These are phyloP conservation scores for Nilaparvata lugens DNA, from an alignment of 1,140 invertebrate species.

Conservation along the genomic window DNA sequence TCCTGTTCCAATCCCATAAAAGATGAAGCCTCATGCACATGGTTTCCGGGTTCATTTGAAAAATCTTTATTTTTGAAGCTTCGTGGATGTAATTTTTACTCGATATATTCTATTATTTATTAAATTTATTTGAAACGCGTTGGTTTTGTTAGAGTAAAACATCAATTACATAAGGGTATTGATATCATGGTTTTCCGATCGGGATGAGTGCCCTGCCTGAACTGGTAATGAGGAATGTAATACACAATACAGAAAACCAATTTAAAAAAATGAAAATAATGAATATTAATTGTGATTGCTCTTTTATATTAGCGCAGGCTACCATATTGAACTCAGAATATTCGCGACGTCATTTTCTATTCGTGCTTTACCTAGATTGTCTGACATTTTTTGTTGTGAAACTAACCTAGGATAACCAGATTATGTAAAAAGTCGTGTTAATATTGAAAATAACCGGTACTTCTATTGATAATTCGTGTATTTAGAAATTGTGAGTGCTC, in stretches of 20 bases:
- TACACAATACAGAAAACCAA: too few relatives aligned
- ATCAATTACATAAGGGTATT: neutral
- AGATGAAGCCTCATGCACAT: conserved; percentile 37
- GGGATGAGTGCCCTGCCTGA: neutral
- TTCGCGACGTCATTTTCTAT: too few relatives aligned
- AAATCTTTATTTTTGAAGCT: too few relatives aligned
- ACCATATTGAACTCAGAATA: too few relatives aligned
- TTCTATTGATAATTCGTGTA: neutral
- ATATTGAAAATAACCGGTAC: neutral
- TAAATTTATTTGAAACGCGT: conserved; percentile 16
- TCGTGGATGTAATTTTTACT: too few relatives aligned
- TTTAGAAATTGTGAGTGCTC: neutral
- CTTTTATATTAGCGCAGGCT: too few relatives aligned
- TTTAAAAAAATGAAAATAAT: too few relatives aligned
- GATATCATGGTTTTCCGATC: neutral
- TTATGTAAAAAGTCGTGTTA: neutral
- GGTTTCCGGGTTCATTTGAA: conserved; percentile 37
- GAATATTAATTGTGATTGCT: too few relatives aligned
- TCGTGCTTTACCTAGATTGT: neutral
- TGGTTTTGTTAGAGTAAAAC: neutral
- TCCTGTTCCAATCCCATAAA: conserved; percentile 26
- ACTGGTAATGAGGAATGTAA: neutral
- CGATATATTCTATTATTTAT: conserved; percentile 11
- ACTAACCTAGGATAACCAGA: conserved; percentile 1
- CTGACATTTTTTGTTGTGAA: conserved; percentile 2